Evolutionary conservation across 1,140 invertebrate genomes (phyloP).

Genomic region (Listronotus oregonensis): DNA sequence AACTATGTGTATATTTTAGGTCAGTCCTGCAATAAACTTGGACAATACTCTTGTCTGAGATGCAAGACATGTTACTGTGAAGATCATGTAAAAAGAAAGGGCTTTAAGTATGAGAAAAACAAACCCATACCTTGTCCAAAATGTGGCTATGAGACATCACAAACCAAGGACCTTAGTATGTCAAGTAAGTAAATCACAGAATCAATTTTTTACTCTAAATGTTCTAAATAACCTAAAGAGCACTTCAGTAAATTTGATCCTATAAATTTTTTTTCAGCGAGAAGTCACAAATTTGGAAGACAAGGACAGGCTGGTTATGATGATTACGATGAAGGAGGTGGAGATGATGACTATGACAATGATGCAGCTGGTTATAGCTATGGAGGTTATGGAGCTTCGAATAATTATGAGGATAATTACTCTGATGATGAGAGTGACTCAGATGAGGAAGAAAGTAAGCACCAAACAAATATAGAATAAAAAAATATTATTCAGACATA

Average conservation of each 20-base stretch:
- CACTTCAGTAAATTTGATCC: no score
- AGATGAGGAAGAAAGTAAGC: no score
- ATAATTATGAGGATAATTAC: conserved; percentile 57
- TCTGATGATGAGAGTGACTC: conserved; percentile 54
- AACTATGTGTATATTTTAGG: conserved; percentile 58
- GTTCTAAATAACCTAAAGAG: no score
- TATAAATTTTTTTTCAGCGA: conserved; percentile 62
- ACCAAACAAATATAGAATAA: no score
- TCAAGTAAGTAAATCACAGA: conserved; percentile 78
- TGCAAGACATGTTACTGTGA: conserved; percentile 97
- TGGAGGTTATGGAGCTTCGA: conserved; percentile 58
- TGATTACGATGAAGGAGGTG: conserved; percentile 62
- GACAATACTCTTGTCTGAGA: conserved; percentile 91
- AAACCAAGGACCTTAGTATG: conserved; percentile 94
- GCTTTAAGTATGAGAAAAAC: conserved; percentile 90
- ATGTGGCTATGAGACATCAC: conserved; percentile 87
- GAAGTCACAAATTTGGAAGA: conserved; percentile 81
- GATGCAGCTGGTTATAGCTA: conserved; percentile 62
- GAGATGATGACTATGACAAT: conserved; percentile 63
- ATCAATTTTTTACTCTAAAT: no score
- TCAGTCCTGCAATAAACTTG: conserved; percentile 91
- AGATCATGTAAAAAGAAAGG: conserved; percentile 91
- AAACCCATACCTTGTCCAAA: conserved; percentile 92
- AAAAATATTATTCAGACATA: no score
- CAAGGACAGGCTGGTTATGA: conserved; percentile 68